These are phyloP conservation scores for Globia sparganii DNA, from an alignment of 2,888 invertebrate species.

Conservation along the genomic window DNA sequence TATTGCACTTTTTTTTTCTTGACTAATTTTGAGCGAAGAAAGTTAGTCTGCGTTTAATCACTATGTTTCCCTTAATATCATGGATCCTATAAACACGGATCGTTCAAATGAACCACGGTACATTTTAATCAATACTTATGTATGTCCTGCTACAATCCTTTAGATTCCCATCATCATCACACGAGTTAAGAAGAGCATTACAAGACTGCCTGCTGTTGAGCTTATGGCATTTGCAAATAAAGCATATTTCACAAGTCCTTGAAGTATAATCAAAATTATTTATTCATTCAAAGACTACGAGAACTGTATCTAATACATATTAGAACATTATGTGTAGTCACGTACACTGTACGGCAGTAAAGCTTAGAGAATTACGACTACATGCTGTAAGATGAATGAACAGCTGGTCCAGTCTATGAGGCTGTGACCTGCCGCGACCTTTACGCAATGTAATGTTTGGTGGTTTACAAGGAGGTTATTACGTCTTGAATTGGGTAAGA, in stretches of 20 bases:
- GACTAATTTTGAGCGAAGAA: background rate
- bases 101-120: background rate
- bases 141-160: background rate
- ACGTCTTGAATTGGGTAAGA: constrained; percentile 5
- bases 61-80: background rate
- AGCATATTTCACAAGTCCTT: background rate
- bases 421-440: constrained; percentile 3
- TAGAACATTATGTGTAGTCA: constrained; percentile 17
- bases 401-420: background rate
- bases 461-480: background rate
- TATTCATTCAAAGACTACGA: background rate
- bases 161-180: background rate
- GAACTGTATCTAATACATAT: constrained; percentile 1
- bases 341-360: constrained; percentile 1
- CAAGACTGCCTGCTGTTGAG: background rate
- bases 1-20: background rate
- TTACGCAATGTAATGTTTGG: constrained; percentile 21
- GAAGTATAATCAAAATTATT: background rate
- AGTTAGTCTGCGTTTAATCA: background rate
- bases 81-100: background rate
- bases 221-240: background rate
- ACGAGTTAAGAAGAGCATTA: background rate
- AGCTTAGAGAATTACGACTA: background rate
- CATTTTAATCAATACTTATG: background rate
- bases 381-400: background rate